A percentile compares a stretch with the other conserved stretches of the same genome.
Evolutionary conservation across 2,888 invertebrate genomes (phyloP).

Genomic region (Acleris laterana): DNA sequence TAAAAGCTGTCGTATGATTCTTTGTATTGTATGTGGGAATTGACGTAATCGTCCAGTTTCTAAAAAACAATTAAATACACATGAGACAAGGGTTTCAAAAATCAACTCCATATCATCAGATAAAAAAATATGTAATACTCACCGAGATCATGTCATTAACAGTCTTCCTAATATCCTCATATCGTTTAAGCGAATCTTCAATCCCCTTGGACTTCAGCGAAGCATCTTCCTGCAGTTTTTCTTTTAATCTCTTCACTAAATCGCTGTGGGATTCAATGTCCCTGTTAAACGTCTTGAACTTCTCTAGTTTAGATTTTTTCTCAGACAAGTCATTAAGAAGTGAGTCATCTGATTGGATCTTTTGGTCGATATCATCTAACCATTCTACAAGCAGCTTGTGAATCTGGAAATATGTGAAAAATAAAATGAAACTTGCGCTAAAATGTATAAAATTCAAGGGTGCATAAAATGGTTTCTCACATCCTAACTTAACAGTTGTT

Average conservation of each 20-base stretch:
- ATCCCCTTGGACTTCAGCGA: constrained; percentile 88
- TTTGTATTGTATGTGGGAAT: constrained; percentile 94
- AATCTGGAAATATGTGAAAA: constrained; percentile 56
- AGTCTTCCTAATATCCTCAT: constrained; percentile 87
- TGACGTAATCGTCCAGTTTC: constrained; percentile 92
- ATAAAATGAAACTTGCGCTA: too few species aligned
- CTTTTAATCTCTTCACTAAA: constrained; percentile 89
- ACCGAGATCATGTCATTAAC: constrained; percentile 87
- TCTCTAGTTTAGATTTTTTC: constrained; percentile 94
- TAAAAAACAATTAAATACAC: constrained; percentile 47
- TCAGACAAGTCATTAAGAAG: constrained; percentile 94
- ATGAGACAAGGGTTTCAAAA: background rate
- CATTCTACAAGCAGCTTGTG: constrained; percentile 93
- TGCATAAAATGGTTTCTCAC: too few species aligned
- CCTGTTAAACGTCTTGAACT: constrained; percentile 91
- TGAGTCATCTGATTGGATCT: constrained; percentile 89
- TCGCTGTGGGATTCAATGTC: constrained; percentile 93
- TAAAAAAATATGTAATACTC: constrained; percentile 52
- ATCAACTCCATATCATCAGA: background rate
- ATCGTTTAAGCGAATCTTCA: constrained; percentile 88
- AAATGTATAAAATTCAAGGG: too few species aligned
- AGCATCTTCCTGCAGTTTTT: constrained; percentile 88
- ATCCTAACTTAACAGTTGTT: too few species aligned
- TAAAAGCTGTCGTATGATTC: constrained; percentile 91
- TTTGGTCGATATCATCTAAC: constrained; percentile 94